Percentiles rank a stretch among this genome's conserved stretches.
Conservation (phyloP, 2,113 vertebrate genomes). For the Petromus typicus region DNA sequence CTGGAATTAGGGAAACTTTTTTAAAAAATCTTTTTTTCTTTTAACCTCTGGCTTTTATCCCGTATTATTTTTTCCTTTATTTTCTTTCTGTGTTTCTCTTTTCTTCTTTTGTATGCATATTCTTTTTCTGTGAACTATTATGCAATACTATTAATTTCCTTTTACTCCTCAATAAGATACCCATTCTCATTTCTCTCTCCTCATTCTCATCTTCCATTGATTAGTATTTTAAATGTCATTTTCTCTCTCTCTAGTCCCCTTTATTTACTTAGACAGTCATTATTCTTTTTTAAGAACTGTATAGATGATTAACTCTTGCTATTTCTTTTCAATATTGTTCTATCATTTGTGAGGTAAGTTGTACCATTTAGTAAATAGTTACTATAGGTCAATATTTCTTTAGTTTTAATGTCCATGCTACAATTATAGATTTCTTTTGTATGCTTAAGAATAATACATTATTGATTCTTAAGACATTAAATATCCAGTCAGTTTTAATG, state of each 20-base stretch:
- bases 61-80: neutral
- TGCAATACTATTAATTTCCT: neutral
- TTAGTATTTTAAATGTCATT: neutral
- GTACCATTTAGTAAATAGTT: neutral
- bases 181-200: neutral
- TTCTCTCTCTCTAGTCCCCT: neutral
- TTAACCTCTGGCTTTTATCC: neutral
- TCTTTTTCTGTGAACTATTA: neutral
- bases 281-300: neutral
- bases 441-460: neutral
- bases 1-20: neutral
- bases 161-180: neutral
- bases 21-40: neutral
- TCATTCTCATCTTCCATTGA: neutral
- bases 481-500: neutral
- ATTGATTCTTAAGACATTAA: neutral
- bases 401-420: neutral
- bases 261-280: neutral
- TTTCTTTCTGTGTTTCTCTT: neutral
- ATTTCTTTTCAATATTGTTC: neutral
- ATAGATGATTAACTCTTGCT: neutral
- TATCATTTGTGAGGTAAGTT: neutral
- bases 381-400: neutral
- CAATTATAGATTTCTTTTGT: neutral
- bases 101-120: neutral